These are phyloP conservation scores for Luscinia megarhynchos DNA, from an alignment of 2,797 vertebrate genomes.

Conservation along the genomic window DNA sequence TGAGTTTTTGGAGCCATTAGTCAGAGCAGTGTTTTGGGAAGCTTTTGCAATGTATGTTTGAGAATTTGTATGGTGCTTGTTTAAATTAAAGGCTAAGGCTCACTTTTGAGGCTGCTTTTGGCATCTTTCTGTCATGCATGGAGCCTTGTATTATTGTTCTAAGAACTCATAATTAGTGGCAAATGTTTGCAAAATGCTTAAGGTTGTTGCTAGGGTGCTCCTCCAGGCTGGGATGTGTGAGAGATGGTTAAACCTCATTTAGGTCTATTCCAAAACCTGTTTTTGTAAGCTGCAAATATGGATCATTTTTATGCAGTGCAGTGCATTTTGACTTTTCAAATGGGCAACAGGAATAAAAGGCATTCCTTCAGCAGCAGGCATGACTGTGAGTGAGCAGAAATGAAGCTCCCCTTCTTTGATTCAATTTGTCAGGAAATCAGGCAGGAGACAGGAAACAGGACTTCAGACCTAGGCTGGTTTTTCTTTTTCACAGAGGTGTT, in stretches of 20 bases:
- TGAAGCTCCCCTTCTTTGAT: neutral
- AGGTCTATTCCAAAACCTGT: constrained; percentile 12
- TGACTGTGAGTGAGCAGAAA: neutral
- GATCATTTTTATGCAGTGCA: neutral
- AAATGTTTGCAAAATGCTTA: constrained; percentile 55
- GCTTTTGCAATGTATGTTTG: constrained; percentile 8
- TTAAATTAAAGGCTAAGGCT: constrained; percentile 49
- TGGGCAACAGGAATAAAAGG: neutral
- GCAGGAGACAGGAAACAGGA: neutral
- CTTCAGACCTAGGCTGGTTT: neutral
- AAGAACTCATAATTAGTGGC: constrained; percentile 33
- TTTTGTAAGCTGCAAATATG: neutral
- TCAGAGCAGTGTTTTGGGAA: constrained; percentile 21
- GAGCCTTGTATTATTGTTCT: neutral
- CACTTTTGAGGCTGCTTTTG: constrained; percentile 12
- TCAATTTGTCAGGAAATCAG: neutral
- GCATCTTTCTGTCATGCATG: neutral
- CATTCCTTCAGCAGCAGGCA: neutral
- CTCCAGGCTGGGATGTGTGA: constrained; percentile 3
- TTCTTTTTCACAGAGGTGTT: neutral
- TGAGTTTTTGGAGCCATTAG: constrained; percentile 33
- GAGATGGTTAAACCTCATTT: constrained; percentile 21
- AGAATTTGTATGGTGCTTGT: constrained; percentile 27
- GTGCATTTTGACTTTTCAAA: neutral
- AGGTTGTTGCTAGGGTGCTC: constrained; percentile 41